Evolutionary conservation across 2,797 vertebrate species (phyloP), one percentile per base, ranked within the genome.

Genomic region (Ptychadena robeensis): DNA sequence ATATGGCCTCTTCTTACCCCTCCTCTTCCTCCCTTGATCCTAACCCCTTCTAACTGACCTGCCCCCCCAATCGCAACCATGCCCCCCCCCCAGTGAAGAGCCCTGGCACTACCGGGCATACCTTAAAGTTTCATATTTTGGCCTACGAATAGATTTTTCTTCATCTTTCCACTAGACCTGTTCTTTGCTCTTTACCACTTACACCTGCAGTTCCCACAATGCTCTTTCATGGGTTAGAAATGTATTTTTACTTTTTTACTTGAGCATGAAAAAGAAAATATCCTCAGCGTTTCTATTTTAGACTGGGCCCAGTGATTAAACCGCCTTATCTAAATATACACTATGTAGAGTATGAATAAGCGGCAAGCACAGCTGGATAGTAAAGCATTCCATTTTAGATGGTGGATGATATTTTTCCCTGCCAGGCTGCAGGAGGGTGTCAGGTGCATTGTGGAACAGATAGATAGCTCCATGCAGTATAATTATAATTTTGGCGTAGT

Each of bases 381-480:
- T n/a, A 69, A 67, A 68, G 53, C 77, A 31, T 74, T 73, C 38
- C 65, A 74, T 85, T 68, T 75, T 67, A 75, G 82, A 84, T 59
- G 9, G 15, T 10, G 32, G 37, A 74, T 79, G 40, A 82, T 75
- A 68, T 70, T 75, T 59, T 69, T 38, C 57, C 77, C 15, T 75
- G 73, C 77, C 72, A 75, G 71, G 59, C 27, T 61, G 77, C 61
- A 80, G 70, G 82, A 75, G 71, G 82, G 82, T 59, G 65, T 85
- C 82, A 85, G 82, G 78, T 85, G 82, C 37, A 44, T 57, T 75
- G 57, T 40, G 67, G 65, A 80, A 80, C 63, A 85, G 82, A 80
- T 74, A 79, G 76, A 85, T 80, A 80, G 71, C 71, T 63, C n/a
- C 68, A 64, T 80, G 82, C 71, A 9, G 65, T 34, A 75, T 85